These are phyloP conservation scores for Isotomurus palustris DNA, from an alignment of 2,888 invertebrate species.

Conservation along the genomic window DNA sequence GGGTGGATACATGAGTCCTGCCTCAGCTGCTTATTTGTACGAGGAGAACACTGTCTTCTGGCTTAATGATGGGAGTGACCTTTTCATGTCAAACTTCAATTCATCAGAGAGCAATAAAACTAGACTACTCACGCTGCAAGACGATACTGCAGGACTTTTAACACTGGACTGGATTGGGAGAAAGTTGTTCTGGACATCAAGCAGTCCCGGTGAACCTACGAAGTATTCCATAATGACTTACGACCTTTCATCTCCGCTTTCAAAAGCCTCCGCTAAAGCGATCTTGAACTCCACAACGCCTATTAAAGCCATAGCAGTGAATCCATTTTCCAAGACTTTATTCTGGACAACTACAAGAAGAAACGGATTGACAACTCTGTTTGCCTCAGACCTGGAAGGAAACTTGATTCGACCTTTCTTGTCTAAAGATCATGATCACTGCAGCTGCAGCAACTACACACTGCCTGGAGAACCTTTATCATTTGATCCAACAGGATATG, in stretches of 20 bases:
- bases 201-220: slow-evolving; percentile 55
- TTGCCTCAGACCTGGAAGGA: slow-evolving; percentile 54
- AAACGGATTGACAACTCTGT: slow-evolving; percentile 59
- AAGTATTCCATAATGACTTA: slow-evolving; percentile 36
- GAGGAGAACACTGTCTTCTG: slow-evolving; percentile 64
- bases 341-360: slow-evolving; percentile 70
- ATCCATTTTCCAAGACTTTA: slow-evolving; percentile 65
- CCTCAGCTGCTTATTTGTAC: slow-evolving; percentile 31
- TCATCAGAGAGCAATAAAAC: slow-evolving; percentile 49
- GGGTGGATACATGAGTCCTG: slow-evolving; percentile 31
- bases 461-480: slow-evolving; percentile 62
- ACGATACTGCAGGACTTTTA: slow-evolving; percentile 51
- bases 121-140: slow-evolving; percentile 55
- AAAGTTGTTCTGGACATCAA: slow-evolving; percentile 68
- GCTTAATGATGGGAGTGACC: slow-evolving; percentile 71
- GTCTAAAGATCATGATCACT: slow-evolving; percentile 48
- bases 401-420: slow-evolving; percentile 34
- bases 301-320: slow-evolving; percentile 66
- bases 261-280: slow-evolving; percentile 18
- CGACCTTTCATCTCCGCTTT: slow-evolving; percentile 22
- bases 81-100: slow-evolving; percentile 60
- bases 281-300: slow-evolving; percentile 48
- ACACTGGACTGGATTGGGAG: slow-evolving; percentile 84
- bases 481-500: slow-evolving; percentile 61
- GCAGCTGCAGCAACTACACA: slow-evolving; percentile 64